Evolutionary conservation across 2,888 invertebrate genomes (phyloP), one percentile per base, ranked within the genome.

Genomic region (Cheilosia vulpina): DNA sequence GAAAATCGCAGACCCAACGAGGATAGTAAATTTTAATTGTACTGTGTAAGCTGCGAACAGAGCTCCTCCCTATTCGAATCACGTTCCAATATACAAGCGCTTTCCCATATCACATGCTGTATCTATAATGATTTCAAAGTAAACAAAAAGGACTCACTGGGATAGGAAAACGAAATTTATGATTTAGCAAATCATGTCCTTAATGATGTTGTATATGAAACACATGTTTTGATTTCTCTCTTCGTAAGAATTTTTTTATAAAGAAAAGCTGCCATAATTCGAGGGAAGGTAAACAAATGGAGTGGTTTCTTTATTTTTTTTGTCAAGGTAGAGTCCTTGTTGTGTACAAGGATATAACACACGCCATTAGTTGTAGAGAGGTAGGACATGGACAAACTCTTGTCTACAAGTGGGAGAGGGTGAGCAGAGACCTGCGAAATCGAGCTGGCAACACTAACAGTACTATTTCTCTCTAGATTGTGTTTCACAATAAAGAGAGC

Each of bases 11-110:
- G 9, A 53, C 15, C 15, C 73, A 68, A 57, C n/a, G 24, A 69
- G 34, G 47, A 75, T 69, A 75, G 65, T 84, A 80, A 66, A 84
- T 79, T 71, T 55, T 71, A 84, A 84, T 84, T 84, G 79, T 34
- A 69, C 63, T 65, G 13, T 38, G 38, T 38, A 38, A 38, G 13
- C 38, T 3, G 38, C 4, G 38, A 38, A 4, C 13, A 38, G 9
- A 2, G 19, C 34, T 24, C 43, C 21, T 11, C 34, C 15, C 17
- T 19, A 66, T 66, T 47, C 72, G n/a, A 57, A 45, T 60, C 78
- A 73, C 78, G 73, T 68, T 50, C 38, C 43, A 21, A 65, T 31
- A 76, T 63, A 58, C 57, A 43, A 7, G 72, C 62, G 13, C 9
- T 17, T 53, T 24, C 19, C 4, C 17, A 34, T 4, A 2, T 24